Percentiles rank a stretch among this genome's conserved stretches.
phyloP scores from a whole-genome alignment of 2,888 invertebrate species.

The Dryomyza anilis region DNA sequence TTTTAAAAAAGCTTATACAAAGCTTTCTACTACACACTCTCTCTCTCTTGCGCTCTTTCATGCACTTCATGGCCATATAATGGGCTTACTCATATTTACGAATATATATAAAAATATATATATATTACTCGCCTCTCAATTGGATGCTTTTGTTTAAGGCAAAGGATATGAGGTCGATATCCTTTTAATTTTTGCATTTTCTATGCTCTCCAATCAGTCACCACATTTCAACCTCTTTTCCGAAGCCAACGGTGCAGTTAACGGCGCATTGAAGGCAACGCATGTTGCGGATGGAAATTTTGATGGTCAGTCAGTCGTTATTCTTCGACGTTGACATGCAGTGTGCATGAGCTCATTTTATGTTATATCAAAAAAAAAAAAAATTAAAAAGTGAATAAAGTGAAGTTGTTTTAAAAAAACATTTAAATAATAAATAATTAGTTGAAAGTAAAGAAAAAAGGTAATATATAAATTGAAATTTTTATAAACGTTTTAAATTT shows the following conservation, averaged over 20 bases:
- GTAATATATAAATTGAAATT: too few relatives aligned
- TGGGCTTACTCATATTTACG: too few relatives aligned
- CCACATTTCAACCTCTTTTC: constrained; percentile 13
- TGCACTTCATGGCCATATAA: too few relatives aligned
- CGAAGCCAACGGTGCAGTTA: constrained; percentile 10
- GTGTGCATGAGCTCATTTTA: too few relatives aligned
- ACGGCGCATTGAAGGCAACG: constrained; percentile 2
- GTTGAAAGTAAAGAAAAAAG: too few relatives aligned
- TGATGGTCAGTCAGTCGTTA: not conserved
- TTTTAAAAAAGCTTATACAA: too few relatives aligned
- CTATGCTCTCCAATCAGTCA: not conserved
- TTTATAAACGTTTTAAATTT: too few relatives aligned
- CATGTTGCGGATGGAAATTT: not conserved
- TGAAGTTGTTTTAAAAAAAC: too few relatives aligned
- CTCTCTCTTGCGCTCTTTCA: too few relatives aligned
- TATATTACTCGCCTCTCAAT: not conserved
- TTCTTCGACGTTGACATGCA: not conserved
- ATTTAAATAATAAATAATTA: too few relatives aligned
- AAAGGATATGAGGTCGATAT: constrained; percentile 20
- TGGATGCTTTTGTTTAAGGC: constrained; percentile 13
- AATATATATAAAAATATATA: not conserved
- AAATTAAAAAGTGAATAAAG: constrained; percentile 6
- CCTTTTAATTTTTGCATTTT: constrained; percentile 20
- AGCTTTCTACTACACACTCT: too few relatives aligned
- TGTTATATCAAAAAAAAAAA: not conserved